Conservation (phyloP, 2,113 vertebrate species). For the Semnornis frantzii region DNA sequence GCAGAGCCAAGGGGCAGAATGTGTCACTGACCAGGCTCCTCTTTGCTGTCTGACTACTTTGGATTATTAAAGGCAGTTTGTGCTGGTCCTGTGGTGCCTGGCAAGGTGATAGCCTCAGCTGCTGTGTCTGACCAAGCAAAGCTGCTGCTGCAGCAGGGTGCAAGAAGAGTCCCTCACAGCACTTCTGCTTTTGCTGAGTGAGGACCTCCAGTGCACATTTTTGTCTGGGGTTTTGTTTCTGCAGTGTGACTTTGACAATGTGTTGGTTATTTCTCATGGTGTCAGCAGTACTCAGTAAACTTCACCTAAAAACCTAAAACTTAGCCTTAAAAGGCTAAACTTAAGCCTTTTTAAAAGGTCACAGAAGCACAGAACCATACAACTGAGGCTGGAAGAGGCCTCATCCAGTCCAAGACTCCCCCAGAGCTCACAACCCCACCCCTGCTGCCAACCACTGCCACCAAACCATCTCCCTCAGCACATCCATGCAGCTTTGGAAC, state of each 20-base stretch:
- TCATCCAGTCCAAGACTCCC: too few relatives aligned
- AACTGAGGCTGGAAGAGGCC: too few relatives aligned
- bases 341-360: neutral
- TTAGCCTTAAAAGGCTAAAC: too few relatives aligned
- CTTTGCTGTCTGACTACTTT: constrained; percentile 42
- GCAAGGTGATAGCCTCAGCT: constrained; percentile 32
- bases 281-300: neutral
- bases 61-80: constrained; percentile 54
- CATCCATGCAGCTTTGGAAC: too few relatives aligned
- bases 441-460: too few relatives aligned
- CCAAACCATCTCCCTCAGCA: too few relatives aligned
- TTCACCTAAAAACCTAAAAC: neutral
- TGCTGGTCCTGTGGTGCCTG: neutral
- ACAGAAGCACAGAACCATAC: too few relatives aligned
- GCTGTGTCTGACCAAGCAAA: constrained; percentile 20
- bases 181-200: neutral
- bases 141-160: neutral
- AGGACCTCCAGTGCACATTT: neutral
- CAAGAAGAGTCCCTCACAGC: neutral
- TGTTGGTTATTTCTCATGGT: neutral
- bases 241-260: neutral
- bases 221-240: neutral
- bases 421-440: too few relatives aligned
- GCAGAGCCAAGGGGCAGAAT: neutral
- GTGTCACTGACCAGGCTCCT: constrained; percentile 6